Evolutionary conservation across 2,113 vertebrate genomes (phyloP), one percentile per base, ranked within the genome.

Genomic region (Cyanoderma ruficeps): DNA sequence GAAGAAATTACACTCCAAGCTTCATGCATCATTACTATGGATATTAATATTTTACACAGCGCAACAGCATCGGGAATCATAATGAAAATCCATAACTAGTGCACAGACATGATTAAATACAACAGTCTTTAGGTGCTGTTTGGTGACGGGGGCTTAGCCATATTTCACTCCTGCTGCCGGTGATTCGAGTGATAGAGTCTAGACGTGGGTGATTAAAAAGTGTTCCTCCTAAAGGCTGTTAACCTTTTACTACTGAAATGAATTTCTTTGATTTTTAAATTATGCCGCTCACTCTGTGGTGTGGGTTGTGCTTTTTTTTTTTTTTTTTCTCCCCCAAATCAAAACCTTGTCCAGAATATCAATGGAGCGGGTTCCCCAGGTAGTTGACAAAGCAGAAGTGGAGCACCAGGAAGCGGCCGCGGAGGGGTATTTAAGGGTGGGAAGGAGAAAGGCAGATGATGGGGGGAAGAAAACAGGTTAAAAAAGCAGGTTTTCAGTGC

Each of bases 11-110:
- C 99, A 98, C 98, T 99, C 98, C 94, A 98, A 98, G 98, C 98
- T 99, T 99, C 99, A 99, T 99, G 99, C 99, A 99, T 99, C 99
- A 99, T 99, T 99, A 99, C 97, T 97, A 98, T 99, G 98, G 98
- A 99, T 99, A 99, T 99, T 99, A 99, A 99, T 99, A 99, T 99
- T 98, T 98, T 98, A 98, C 98, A 97, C 98, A 97, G 98, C 52
- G 98, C 98, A 98, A 98, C 98, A 98, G 98, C 98, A 98, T 99
- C 98, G 97, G 99, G 98, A 99, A 99, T 98, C 99, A 98, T 99
- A 99, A 99, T 99, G 99, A 99, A 99, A 99, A 99, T 99, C 99
- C 99, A 99, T 99, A 99, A 99, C 98, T 98, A 98, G 98, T 98
- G 98, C 98, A 98, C 98, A 98, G 98, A 99, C 98, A 98, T 99